Conservation (phyloP, 2,797 vertebrate genomes). For the Steatocranus sp. region DNA sequence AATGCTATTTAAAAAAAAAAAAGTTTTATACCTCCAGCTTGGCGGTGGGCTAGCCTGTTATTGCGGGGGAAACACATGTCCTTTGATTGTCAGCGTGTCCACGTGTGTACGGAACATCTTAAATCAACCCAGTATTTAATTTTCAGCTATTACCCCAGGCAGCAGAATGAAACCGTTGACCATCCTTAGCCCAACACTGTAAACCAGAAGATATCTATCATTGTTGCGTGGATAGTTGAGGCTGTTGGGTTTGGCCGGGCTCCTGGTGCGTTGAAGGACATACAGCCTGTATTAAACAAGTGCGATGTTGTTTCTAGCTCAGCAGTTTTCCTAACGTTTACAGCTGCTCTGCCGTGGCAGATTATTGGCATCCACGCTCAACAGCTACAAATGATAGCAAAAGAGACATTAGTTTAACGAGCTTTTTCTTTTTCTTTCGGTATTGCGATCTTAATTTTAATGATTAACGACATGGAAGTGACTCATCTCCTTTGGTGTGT, state of each 20-base stretch:
- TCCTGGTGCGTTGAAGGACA: slow-evolving; percentile 39
- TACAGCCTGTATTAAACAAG: slow-evolving; percentile 50
- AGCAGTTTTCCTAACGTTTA: slow-evolving; percentile 8
- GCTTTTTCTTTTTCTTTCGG: not conserved
- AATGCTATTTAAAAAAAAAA: fast-evolving
- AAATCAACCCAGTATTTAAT: not conserved
- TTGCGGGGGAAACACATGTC: not conserved
- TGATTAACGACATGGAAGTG: slow-evolving; percentile 32
- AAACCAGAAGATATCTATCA: slow-evolving; percentile 65
- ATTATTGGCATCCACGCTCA: slow-evolving; percentile 1
- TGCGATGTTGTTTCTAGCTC: slow-evolving; percentile 34
- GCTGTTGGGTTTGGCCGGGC: slow-evolving; percentile 48
- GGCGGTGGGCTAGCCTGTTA: not conserved
- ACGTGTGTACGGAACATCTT: not conserved
- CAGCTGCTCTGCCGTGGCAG: slow-evolving; percentile 21
- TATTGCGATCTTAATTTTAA: not conserved
- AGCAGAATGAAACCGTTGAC: slow-evolving; percentile 22
- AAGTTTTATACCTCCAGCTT: not conserved
- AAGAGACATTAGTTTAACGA: not conserved
- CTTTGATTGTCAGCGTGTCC: not conserved
- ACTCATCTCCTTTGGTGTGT: slow-evolving; percentile 11
- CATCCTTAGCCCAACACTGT: slow-evolving; percentile 18
- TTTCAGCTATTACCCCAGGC: slow-evolving; percentile 9
- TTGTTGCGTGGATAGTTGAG: slow-evolving; percentile 46
- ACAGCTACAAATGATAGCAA: not conserved